Percentiles rank a stretch among this genome's conserved stretches.
Conservation (phyloP, 2,113 vertebrate species). For the Dendropsophus ebraccatus region DNA sequence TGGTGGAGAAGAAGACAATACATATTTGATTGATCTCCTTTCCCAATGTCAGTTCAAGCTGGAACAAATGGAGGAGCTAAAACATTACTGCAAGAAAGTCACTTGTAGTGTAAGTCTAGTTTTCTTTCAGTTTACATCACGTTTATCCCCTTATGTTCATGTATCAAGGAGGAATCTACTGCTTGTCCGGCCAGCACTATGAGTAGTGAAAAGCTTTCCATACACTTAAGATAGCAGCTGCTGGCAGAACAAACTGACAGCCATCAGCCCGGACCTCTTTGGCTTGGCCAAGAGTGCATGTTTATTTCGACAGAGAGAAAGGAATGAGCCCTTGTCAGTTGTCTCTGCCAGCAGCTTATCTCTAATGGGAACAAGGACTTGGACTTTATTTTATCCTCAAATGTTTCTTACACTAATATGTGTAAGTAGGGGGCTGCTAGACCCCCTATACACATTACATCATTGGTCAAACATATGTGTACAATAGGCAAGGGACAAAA, state of each 20-base stretch:
- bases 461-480: too few relatives aligned
- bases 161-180: too few relatives aligned
- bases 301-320: not conserved
- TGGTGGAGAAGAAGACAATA: not conserved
- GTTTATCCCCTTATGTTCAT: not conserved
- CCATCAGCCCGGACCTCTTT: not conserved
- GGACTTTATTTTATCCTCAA: too few relatives aligned
- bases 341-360: too few relatives aligned
- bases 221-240: not conserved
- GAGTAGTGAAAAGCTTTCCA: not conserved
- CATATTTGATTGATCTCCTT: conserved; percentile 61
- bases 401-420: too few relatives aligned
- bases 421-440: too few relatives aligned
- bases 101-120: conserved; percentile 59
- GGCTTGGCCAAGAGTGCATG: not conserved
- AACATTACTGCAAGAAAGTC: conserved; percentile 60
- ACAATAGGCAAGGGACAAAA: too few relatives aligned
- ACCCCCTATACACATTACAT: too few relatives aligned
- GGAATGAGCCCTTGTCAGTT: too few relatives aligned
- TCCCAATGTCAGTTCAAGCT: conserved; percentile 64
- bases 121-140: not conserved
- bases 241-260: not conserved
- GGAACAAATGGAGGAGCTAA: conserved; percentile 65
- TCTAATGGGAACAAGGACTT: too few relatives aligned
- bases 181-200: not conserved